phyloP scores from a whole-genome alignment of 2,888 invertebrate species.

The Apantesis nais region DNA sequence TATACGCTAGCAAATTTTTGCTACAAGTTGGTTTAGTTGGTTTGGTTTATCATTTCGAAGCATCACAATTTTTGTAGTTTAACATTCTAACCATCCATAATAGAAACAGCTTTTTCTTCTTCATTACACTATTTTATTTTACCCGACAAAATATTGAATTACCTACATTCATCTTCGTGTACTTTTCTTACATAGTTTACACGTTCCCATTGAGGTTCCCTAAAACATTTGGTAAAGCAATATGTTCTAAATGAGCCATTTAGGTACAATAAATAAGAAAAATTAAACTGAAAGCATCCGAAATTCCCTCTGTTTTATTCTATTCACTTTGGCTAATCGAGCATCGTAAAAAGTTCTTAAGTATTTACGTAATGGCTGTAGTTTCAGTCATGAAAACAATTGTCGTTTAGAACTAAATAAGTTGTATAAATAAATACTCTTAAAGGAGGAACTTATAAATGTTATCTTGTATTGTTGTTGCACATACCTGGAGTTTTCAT shows the following conservation, averaged over 20 bases:
- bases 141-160: neutral
- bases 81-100: neutral
- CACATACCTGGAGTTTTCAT: neutral
- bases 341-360: constrained; percentile 60
- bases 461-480: constrained; percentile 5
- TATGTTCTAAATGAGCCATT: constrained; percentile 1
- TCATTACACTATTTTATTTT: too few species aligned
- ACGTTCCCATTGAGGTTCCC: too few species aligned
- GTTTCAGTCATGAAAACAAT: constrained; percentile 52
- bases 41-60: too few species aligned
- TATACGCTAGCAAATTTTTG: too few species aligned
- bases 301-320: constrained; percentile 52
- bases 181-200: neutral
- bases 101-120: too few species aligned
- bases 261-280: constrained; percentile 39
- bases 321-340: constrained; percentile 57
- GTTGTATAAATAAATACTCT: constrained; percentile 6
- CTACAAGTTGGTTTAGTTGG: too few species aligned
- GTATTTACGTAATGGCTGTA: constrained; percentile 50
- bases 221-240: neutral
- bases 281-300: constrained; percentile 47
- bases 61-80: neutral
- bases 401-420: constrained; percentile 20
- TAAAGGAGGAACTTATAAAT: neutral
- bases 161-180: neutral